These are phyloP conservation scores for Noctuana brunneofusca DNA, from an alignment of 2,888 invertebrate species.

Conservation along the genomic window DNA sequence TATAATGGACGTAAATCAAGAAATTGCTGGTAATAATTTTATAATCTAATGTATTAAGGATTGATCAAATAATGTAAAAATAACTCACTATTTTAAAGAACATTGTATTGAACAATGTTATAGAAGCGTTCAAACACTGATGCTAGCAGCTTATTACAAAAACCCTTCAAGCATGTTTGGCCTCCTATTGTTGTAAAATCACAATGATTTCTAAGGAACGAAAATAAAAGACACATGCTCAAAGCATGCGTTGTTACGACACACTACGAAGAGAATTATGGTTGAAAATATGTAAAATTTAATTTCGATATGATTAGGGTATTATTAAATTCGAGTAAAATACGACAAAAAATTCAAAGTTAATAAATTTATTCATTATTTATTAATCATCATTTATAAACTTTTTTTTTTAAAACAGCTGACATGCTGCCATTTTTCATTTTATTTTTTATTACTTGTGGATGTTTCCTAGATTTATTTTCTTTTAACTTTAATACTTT, in stretches of 20 bases:
- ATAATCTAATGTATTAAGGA: no score
- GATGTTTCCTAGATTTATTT: slow-evolving; percentile 13
- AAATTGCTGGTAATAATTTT: no score
- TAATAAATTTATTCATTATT: no score
- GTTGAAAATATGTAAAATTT: no score
- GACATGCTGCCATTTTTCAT: not conserved
- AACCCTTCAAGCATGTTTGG: not conserved
- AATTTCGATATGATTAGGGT: no score
- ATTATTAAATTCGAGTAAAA: no score
- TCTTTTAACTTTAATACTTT: not conserved
- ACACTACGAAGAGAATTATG: no score
- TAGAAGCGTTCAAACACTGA: not conserved
- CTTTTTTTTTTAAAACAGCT: not conserved
- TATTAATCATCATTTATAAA: no score
- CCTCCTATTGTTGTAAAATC: not conserved
- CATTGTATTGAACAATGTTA: not conserved
- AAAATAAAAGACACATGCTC: not conserved
- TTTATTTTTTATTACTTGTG: not conserved
- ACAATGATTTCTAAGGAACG: not conserved
- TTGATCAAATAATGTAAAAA: no score
- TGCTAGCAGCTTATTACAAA: not conserved
- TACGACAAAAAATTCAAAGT: no score
- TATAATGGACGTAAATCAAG: no score
- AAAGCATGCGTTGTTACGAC: not conserved
- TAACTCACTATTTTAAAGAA: not conserved